Percentiles rank a stretch among this genome's conserved stretches.
phyloP scores from a whole-genome alignment of 2,113 vertebrate species.

The Melanotaenia duboulayi region DNA sequence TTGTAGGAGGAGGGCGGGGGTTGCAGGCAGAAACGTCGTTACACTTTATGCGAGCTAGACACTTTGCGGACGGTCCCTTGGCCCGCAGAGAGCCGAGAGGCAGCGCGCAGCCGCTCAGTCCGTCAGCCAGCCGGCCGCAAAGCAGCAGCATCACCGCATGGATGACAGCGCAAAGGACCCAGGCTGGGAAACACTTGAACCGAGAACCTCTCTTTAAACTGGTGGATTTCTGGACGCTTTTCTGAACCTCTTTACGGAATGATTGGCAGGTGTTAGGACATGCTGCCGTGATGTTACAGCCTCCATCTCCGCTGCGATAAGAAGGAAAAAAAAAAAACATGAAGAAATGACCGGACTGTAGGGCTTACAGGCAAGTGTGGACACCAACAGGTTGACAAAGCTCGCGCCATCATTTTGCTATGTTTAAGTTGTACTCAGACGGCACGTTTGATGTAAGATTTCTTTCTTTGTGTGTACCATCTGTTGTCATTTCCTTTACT shows the following conservation, averaged over 20 bases:
- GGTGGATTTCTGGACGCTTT: not conserved
- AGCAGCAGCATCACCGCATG: slow-evolving; percentile 31
- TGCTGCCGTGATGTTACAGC: slow-evolving; percentile 31
- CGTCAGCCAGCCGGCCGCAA: slow-evolving; percentile 1
- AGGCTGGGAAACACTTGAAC: slow-evolving; percentile 12
- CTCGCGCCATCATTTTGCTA: not conserved
- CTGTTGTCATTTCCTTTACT: not conserved
- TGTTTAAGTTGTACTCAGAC: slow-evolving; percentile 13
- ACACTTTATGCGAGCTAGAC: slow-evolving; percentile 24
- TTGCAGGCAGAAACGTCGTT: not conserved
- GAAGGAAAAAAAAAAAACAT: slow-evolving; percentile 4
- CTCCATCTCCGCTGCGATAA: slow-evolving; percentile 45
- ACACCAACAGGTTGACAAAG: slow-evolving; percentile 62
- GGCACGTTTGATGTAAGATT: not conserved
- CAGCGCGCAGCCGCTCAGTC: slow-evolving; percentile 45
- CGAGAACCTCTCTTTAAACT: not conserved
- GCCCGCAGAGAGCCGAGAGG: slow-evolving; percentile 14
- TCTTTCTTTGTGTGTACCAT: not conserved
- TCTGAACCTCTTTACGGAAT: not conserved
- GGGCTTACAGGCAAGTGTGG: slow-evolving; percentile 58
- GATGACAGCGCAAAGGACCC: slow-evolving; percentile 37
- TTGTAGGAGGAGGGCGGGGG: slow-evolving; percentile 14
- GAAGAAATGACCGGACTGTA: slow-evolving; percentile 58
- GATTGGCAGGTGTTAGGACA: not conserved
- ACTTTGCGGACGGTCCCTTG: slow-evolving; percentile 67